phyloP scores from a whole-genome alignment of 1,140 invertebrate species.

The Drosophila asahinai region DNA sequence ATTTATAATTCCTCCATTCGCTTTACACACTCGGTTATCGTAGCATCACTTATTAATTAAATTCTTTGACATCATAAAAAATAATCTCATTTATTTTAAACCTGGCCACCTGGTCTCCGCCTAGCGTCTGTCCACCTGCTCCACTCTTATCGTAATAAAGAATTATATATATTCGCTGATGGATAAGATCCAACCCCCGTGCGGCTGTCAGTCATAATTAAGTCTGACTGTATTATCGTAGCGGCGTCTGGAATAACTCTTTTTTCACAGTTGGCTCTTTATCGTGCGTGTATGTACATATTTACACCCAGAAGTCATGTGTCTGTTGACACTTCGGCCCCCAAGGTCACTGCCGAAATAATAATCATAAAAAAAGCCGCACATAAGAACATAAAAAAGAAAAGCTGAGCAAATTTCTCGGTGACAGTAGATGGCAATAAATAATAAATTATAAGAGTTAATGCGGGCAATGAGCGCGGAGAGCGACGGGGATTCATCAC shows the following conservation, averaged over 20 bases:
- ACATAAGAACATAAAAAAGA: constrained; percentile 35
- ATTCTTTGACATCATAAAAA: constrained; percentile 6
- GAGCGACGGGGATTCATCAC: constrained; percentile 47
- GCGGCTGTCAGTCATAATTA: constrained; percentile 41
- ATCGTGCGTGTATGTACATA: constrained; percentile 14
- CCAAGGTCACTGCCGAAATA: constrained; percentile 64
- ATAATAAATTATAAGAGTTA: constrained; percentile 75
- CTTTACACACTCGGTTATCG: not conserved
- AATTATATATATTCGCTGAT: constrained; percentile 9
- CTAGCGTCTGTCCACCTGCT: not conserved
- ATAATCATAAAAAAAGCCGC: constrained; percentile 47
- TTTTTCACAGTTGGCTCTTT: constrained; percentile 52
- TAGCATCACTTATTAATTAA: constrained; percentile 1
- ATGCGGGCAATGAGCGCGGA: constrained; percentile 60
- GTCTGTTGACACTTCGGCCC: constrained; percentile 51
- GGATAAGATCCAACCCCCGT: constrained; percentile 11
- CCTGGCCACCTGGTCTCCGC: not conserved
- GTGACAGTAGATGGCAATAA: constrained; percentile 73
- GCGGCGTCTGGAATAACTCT: constrained; percentile 50
- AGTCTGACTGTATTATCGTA: constrained; percentile 55
- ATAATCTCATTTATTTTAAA: constrained; percentile 8
- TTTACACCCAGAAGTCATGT: constrained; percentile 39
- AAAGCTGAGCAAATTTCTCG: constrained; percentile 68
- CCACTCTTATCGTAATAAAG: constrained; percentile 13
- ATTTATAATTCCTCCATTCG: not conserved